Evolutionary conservation across 2,888 invertebrate species (phyloP).

Genomic region (Sisyra terminalis): DNA sequence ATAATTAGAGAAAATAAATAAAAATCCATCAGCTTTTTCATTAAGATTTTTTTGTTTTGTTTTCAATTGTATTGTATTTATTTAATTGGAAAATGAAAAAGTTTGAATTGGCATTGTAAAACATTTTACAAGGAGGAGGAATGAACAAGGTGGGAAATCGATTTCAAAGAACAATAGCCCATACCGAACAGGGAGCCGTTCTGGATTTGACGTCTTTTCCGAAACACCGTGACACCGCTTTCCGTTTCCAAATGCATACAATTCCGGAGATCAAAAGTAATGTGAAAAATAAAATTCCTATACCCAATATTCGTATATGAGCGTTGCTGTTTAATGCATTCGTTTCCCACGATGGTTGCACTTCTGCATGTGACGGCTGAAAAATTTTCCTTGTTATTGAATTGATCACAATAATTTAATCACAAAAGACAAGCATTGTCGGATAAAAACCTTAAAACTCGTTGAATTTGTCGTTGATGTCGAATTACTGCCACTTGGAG

Average conservation of each 20-base stretch:
- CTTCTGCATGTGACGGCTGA: background rate
- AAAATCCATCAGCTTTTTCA: no score
- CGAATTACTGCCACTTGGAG: conserved; percentile 28
- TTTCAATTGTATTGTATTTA: no score
- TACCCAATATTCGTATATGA: conserved; percentile 4
- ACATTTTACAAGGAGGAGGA: no score
- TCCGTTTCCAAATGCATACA: conserved; percentile 16
- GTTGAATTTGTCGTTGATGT: conserved; percentile 28
- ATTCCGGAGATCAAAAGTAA: conserved; percentile 11
- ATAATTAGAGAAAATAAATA: conserved; percentile 17
- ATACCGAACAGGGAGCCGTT: conserved; percentile 8
- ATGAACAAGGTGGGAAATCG: no score
- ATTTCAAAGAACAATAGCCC: no score
- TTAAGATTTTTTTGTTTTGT: no score
- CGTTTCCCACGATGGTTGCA: background rate
- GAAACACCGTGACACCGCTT: conserved; percentile 11
- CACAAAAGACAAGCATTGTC: background rate
- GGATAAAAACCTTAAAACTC: conserved; percentile 25
- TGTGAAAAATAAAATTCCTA: conserved; percentile 6
- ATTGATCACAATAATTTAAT: background rate
- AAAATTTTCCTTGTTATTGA: no score
- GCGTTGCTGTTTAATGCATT: conserved; percentile 3
- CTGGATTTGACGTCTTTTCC: conserved; percentile 7
- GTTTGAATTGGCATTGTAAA: no score
- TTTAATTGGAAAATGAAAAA: no score